Evolutionary conservation across 2,888 invertebrate genomes (phyloP).

Genomic region (Phragmatobia fuliginosa): DNA sequence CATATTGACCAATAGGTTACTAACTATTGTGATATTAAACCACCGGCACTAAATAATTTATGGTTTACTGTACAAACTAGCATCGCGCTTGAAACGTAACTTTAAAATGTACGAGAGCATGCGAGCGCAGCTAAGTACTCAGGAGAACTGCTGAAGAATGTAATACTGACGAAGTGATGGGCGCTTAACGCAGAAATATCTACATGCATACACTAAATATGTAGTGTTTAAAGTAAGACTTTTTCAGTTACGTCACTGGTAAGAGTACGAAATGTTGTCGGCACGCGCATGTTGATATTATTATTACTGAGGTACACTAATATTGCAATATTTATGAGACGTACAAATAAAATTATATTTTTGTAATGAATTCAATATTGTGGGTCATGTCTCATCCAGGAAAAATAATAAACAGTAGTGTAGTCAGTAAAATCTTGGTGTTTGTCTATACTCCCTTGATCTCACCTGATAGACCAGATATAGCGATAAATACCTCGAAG

Average conservation of each 20-base stretch:
- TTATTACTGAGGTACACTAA: not conserved
- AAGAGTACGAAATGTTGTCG: no score
- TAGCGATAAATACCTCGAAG: no score
- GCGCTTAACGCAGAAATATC: not conserved
- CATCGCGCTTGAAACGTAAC: not conserved
- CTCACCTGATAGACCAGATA: no score
- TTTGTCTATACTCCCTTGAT: no score
- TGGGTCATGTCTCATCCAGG: no score
- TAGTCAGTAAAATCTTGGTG: no score
- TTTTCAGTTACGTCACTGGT: not conserved
- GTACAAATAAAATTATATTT: no score
- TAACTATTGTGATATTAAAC: not conserved
- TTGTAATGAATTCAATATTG: not conserved
- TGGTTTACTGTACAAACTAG: not conserved
- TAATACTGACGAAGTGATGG: not conserved
- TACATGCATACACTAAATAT: not conserved
- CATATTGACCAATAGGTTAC: constrained; percentile 51
- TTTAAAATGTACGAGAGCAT: not conserved
- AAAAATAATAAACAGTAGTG: no score
- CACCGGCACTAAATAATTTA: not conserved
- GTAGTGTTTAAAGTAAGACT: not conserved
- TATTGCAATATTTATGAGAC: not conserved
- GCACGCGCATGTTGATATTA: not conserved
- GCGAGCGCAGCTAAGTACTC: not conserved
- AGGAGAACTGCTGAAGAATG: no score